A percentile compares a stretch with the other conserved stretches of the same genome.
Evolutionary conservation across 2,797 vertebrate genomes (phyloP).

Genomic region (Alosa sapidissima): DNA sequence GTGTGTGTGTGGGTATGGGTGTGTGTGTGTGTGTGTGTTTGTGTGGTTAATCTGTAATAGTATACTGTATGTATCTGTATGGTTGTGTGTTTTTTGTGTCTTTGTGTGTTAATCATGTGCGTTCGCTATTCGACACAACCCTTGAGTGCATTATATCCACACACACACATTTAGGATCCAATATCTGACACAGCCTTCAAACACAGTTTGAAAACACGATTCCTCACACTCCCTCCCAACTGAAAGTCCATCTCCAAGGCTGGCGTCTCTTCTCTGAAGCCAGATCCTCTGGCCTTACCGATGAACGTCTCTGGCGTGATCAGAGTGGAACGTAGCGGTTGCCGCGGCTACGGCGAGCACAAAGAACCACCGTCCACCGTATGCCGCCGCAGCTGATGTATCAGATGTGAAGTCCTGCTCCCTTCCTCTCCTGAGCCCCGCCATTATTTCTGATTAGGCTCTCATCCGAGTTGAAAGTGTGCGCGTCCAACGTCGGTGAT

Average conservation of each 20-base stretch:
- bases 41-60: slow-evolving; percentile 39
- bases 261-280: slow-evolving; percentile 39
- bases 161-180: slow-evolving; percentile 22
- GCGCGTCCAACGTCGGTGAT: slow-evolving; percentile 58
- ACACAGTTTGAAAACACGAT: not conserved
- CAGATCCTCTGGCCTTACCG: slow-evolving; percentile 50
- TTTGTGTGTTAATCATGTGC: slow-evolving; percentile 32
- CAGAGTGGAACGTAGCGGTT: slow-evolving; percentile 46
- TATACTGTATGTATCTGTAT: slow-evolving; percentile 50
- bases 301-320: slow-evolving; percentile 52
- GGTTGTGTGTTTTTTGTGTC: slow-evolving; percentile 42
- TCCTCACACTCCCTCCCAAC: not conserved
- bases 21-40: slow-evolving; percentile 44
- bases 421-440: slow-evolving; percentile 33
- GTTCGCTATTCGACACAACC: not conserved
- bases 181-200: not conserved
- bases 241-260: slow-evolving; percentile 46
- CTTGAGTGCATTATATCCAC: not conserved
- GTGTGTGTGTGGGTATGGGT: slow-evolving; percentile 42
- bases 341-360: slow-evolving; percentile 15
- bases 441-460: slow-evolving; percentile 60
- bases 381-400: slow-evolving; percentile 45
- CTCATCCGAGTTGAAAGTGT: slow-evolving; percentile 56
- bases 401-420: slow-evolving; percentile 51
- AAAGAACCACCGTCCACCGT: not conserved